phyloP scores from a whole-genome alignment of 2,888 invertebrate species.

The Apantesis nais region DNA sequence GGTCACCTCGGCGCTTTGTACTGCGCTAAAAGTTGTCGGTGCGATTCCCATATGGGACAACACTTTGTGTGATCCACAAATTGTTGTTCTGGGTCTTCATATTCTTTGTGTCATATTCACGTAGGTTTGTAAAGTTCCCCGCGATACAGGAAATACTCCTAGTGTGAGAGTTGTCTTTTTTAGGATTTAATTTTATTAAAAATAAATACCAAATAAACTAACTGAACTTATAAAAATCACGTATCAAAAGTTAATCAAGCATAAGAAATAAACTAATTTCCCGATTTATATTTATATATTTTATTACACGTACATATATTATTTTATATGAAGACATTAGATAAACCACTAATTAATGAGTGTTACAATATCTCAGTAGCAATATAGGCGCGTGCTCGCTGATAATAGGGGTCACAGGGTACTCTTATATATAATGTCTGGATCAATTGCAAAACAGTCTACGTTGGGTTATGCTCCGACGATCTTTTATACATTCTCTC shows the following conservation, averaged over 20 bases:
- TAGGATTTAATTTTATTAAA: no score
- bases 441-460: conserved; percentile 61
- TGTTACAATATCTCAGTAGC: conserved; percentile 46
- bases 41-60: no score
- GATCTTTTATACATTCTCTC: conserved; percentile 75
- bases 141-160: no score
- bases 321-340: conserved; percentile 5
- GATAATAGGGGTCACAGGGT: conserved; percentile 78
- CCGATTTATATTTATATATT: neutral
- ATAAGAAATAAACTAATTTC: neutral
- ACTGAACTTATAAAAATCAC: no score
- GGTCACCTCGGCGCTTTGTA: no score
- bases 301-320: neutral
- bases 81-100: no score
- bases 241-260: neutral
- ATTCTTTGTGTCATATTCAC: no score
- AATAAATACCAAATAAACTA: no score
- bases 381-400: conserved; percentile 74
- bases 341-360: conserved; percentile 40
- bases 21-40: no score
- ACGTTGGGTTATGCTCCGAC: conserved; percentile 66
- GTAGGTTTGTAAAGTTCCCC: no score
- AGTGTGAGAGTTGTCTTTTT: no score
- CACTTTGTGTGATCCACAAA: no score
- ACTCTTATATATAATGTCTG: conserved; percentile 67